These are phyloP conservation scores for Chrysodeixis includens DNA, from an alignment of 2,888 invertebrate species.

Conservation along the genomic window DNA sequence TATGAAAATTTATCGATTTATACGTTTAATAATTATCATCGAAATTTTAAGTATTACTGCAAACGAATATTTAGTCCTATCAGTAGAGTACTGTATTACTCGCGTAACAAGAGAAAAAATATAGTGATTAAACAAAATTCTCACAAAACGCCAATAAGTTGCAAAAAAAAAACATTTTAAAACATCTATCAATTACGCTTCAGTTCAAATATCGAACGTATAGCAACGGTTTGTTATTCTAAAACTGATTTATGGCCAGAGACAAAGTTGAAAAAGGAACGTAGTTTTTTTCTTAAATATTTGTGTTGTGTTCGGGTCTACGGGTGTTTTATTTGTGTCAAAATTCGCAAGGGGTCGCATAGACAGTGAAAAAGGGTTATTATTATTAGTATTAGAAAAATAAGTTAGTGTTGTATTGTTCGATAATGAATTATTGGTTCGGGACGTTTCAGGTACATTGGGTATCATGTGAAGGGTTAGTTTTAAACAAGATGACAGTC, in stretches of 20 bases:
- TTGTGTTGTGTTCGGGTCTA: constrained; percentile 87
- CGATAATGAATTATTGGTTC: constrained; percentile 88
- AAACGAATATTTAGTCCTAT: too few relatives aligned
- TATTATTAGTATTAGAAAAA: constrained; percentile 85
- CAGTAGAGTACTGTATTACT: too few relatives aligned
- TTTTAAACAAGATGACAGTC: constrained; percentile 83
- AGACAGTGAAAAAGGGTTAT: constrained; percentile 86
- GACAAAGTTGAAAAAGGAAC: constrained; percentile 82
- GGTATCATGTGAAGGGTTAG: constrained; percentile 86
- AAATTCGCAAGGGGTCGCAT: constrained; percentile 86
- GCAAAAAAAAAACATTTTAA: constrained; percentile 34
- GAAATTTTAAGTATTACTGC: too few relatives aligned
- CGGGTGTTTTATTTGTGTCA: constrained; percentile 89
- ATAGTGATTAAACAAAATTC: not conserved
- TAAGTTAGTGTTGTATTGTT: constrained; percentile 86
- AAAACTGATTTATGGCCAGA: constrained; percentile 86
- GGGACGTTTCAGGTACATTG: constrained; percentile 88
- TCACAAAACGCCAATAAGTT: not conserved
- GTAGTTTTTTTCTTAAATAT: constrained; percentile 83
- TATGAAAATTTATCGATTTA: too few relatives aligned
- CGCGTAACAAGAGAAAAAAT: too few relatives aligned
- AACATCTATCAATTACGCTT: constrained; percentile 78
- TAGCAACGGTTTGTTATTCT: constrained; percentile 81
- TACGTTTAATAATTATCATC: too few relatives aligned
- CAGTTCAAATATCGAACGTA: constrained; percentile 81